These are phyloP conservation scores for Eciton burchellii DNA, from an alignment of 1,140 invertebrate genomes.

Conservation along the genomic window DNA sequence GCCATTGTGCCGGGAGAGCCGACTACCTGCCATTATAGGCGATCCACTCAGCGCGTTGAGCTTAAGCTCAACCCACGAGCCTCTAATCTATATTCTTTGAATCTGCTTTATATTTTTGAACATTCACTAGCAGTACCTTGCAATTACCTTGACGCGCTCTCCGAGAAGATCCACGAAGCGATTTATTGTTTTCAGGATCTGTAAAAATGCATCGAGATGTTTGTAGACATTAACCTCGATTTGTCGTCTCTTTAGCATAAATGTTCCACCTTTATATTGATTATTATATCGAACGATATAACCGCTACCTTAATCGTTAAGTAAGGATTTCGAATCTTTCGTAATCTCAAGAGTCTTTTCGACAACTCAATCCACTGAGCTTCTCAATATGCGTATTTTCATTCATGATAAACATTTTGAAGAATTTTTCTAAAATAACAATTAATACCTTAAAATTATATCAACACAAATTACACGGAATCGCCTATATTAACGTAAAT, in stretches of 20 bases:
- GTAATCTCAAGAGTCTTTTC: background rate
- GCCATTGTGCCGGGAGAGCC: conserved; percentile 64
- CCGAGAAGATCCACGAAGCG: too few species aligned
- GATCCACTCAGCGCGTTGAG: conserved; percentile 2
- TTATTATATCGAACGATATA: background rate
- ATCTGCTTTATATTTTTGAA: too few species aligned
- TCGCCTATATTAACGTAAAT: background rate
- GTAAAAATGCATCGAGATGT: background rate
- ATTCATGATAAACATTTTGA: background rate
- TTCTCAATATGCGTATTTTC: background rate
- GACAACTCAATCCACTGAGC: background rate
- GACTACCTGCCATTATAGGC: conserved; percentile 54
- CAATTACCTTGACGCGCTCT: too few species aligned
- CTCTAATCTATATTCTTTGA: background rate
- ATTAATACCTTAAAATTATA: conserved; percentile 25
- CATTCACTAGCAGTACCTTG: too few species aligned
- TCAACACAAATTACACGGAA: background rate
- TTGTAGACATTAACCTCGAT: conserved; percentile 16
- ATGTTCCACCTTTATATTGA: background rate
- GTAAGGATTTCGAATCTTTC: background rate
- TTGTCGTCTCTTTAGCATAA: background rate
- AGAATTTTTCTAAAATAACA: background rate
- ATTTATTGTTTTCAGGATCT: too few species aligned
- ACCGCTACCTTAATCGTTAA: background rate
- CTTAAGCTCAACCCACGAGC: too few species aligned